A percentile compares a stretch with the other conserved stretches of the same genome.
These are phyloP conservation scores for Eremophila alpestris DNA, from an alignment of 2,797 vertebrate genomes.

Conservation along the genomic window DNA sequence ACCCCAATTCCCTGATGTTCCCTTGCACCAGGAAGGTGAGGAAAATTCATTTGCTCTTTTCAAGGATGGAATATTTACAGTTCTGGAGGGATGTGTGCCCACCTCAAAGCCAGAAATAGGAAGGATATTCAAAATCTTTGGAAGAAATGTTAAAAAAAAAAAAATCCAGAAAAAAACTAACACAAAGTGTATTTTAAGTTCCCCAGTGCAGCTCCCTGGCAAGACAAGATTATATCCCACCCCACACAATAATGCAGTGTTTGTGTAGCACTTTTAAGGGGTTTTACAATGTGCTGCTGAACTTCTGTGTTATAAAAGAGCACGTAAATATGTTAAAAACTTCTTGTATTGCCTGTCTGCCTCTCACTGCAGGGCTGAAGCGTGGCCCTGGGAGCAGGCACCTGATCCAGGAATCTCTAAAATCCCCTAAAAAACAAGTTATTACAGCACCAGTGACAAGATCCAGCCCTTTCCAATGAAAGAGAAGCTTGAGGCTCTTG, in stretches of 20 bases:
- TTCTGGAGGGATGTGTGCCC: neutral
- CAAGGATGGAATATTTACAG: neutral
- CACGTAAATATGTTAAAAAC: neutral
- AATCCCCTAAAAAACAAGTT: neutral
- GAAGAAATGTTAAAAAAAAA: neutral
- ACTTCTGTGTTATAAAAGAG: neutral
- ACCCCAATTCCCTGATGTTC: neutral
- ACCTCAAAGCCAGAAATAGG: neutral
- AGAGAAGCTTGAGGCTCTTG: neutral
- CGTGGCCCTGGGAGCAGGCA: neutral
- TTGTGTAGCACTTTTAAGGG: neutral
- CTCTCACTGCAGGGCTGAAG: neutral
- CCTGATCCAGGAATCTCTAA: neutral
- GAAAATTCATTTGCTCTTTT: neutral
- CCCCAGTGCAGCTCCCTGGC: neutral
- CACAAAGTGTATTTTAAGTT: neutral
- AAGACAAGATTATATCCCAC: neutral
- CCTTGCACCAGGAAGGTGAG: neutral
- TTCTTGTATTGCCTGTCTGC: neutral
- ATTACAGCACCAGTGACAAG: neutral
- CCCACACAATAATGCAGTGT: neutral
- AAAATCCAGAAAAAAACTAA: neutral
- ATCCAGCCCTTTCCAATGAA: neutral
- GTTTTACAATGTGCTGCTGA: neutral
- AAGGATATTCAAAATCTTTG: neutral